Conservation (phyloP, 2,113 vertebrate genomes). For the Rhinoderma darwinii region DNA sequence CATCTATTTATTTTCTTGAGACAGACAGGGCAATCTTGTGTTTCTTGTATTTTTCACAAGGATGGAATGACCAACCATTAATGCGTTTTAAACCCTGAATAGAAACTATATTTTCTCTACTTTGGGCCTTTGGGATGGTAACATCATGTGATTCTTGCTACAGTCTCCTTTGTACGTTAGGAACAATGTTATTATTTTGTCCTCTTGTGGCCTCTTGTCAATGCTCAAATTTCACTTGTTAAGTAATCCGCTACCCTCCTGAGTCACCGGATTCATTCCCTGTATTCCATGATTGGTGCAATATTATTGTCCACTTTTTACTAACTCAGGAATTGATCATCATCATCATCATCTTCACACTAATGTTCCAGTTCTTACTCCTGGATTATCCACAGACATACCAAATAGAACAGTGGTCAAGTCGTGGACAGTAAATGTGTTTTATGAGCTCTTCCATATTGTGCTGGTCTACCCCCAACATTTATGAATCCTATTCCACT, state of each 20-base stretch:
- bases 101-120: background rate
- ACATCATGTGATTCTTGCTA: background rate
- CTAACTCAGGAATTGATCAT: background rate
- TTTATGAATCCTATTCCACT: background rate
- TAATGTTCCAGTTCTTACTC: background rate
- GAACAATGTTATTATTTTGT: background rate
- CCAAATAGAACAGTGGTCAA: background rate
- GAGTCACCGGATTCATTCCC: background rate
- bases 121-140: background rate
- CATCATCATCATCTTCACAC: background rate
- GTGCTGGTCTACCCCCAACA: background rate
- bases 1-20: slow-evolving; percentile 40
- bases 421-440: background rate
- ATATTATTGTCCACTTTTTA: background rate
- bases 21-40: background rate
- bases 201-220: background rate
- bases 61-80: background rate
- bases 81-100: background rate
- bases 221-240: background rate
- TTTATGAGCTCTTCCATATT: background rate
- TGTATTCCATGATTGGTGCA: background rate
- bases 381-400: background rate
- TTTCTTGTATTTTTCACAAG: background rate
- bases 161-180: background rate
- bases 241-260: background rate